Conservation (phyloP, 2,888 invertebrate species). For the Platerodrilus igneus region DNA sequence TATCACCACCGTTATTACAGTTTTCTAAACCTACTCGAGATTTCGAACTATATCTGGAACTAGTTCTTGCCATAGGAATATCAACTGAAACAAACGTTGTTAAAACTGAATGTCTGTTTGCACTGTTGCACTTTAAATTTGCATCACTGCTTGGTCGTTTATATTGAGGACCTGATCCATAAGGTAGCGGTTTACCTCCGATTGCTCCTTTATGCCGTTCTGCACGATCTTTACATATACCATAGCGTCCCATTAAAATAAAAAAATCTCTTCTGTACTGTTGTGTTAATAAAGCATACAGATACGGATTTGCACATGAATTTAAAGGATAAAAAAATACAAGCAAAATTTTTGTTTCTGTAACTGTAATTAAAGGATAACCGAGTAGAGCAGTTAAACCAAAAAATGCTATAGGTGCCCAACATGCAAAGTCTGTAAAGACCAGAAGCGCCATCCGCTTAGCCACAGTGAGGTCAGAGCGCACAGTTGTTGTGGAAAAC, state of each 20-base stretch:
- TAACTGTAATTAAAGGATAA: slow-evolving; percentile 56
- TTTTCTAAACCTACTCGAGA: slow-evolving; percentile 33
- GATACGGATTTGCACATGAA: slow-evolving; percentile 64
- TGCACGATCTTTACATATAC: slow-evolving; percentile 47
- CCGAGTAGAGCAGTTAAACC: slow-evolving; percentile 61
- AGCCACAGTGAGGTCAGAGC: slow-evolving; percentile 53
- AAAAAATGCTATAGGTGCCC: slow-evolving; percentile 64
- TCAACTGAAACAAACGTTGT: slow-evolving; percentile 47
- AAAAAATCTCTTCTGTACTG: slow-evolving; percentile 59
- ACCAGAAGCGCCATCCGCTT: slow-evolving; percentile 64
- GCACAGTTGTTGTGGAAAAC: slow-evolving; percentile 47
- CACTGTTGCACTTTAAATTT: slow-evolving; percentile 17
- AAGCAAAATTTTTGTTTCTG: slow-evolving; percentile 53
- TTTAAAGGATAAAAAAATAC: slow-evolving; percentile 68
- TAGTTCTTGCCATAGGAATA: slow-evolving; percentile 38
- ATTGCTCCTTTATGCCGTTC: slow-evolving; percentile 49
- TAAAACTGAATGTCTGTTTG: slow-evolving; percentile 42
- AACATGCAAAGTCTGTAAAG: slow-evolving; percentile 60
- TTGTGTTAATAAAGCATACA: slow-evolving; percentile 64
- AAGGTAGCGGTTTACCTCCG: slow-evolving; percentile 44
- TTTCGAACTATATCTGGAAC: slow-evolving; percentile 35
- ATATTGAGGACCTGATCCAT: slow-evolving; percentile 42
- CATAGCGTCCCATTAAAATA: slow-evolving; percentile 51
- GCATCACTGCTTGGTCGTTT: slow-evolving; percentile 32
- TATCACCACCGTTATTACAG: slow-evolving; percentile 37